Percentiles rank a stretch among this genome's conserved stretches.
Conservation (phyloP, 2,888 invertebrate species). For the Morpho achilles region DNA sequence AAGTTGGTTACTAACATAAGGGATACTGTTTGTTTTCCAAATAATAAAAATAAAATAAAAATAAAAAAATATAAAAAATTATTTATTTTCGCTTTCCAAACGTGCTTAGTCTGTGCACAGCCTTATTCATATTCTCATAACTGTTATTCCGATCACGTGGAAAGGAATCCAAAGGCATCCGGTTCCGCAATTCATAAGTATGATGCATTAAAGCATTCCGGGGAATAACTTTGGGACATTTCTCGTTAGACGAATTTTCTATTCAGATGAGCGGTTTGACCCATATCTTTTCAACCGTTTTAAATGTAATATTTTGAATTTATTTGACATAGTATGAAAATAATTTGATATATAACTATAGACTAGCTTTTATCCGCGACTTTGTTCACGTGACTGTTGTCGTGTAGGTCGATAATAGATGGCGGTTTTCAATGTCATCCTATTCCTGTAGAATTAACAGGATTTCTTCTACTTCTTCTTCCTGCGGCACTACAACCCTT, state of each 20-base stretch:
- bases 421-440: too few species aligned
- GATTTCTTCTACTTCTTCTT: too few species aligned
- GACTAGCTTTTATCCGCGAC: too few species aligned
- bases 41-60: too few species aligned
- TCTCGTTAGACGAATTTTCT: not conserved
- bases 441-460: too few species aligned
- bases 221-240: slow-evolving; percentile 6
- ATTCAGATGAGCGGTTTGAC: not conserved
- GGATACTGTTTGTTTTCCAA: too few species aligned
- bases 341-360: too few species aligned
- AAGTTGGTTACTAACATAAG: too few species aligned
- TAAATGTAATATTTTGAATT: slow-evolving; percentile 4
- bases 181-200: slow-evolving; percentile 6
- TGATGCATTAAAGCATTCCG: slow-evolving; percentile 7
- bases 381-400: too few species aligned
- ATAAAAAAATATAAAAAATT: too few species aligned
- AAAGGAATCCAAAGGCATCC: not conserved
- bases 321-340: not conserved
- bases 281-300: slow-evolving; percentile 3
- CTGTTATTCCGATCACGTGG: slow-evolving; percentile 8
- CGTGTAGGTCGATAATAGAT: too few species aligned
- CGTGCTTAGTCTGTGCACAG: not conserved
- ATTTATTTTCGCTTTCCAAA: not conserved
- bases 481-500: too few species aligned
- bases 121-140: not conserved